Evolutionary conservation across 2,797 vertebrate genomes (phyloP), one percentile per base, ranked within the genome.

Genomic region (Peromyscus nudipes): DNA sequence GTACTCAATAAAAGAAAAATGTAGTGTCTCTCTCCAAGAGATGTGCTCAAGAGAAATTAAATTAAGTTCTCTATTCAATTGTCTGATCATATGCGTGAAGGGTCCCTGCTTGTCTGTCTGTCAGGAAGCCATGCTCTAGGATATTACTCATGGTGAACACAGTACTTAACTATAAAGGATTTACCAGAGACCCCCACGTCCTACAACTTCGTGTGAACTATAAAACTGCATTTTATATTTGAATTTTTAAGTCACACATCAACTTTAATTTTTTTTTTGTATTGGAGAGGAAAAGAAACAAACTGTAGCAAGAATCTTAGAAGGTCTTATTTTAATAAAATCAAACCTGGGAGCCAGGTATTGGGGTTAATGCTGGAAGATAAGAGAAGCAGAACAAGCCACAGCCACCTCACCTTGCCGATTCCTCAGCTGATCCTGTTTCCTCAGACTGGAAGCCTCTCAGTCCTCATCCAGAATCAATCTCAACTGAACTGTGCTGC

Each of bases 11-110:
- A 43, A 69, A 57, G 76, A 69, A 77, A 90, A 69, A 91, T 69
- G 16, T 79, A 57, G 14, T 92, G 92, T 79, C 31, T 71, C 52
- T 92, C 40, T 81, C 60, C 80, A 65, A 95, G 87, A 88, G 55
- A 79, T 11, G 11, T 64, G 57, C 43, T 94, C 75, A 69, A 37
- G 77, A 64, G 73, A 69, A 25, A 43, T 46, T 29, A 25, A 89
- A 25, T 25, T 34, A 52, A 46, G 52, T 76, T 89, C 57, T 83
- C 27, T n/a, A 55, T 75, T 60, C 55, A 65, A n/a, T 82, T 46
- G 69, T 76, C 60, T 80, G 75, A 2, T 64, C 55, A n/a, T 4
- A 14, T 34, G 29, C 62, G 84, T 80, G 49, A 64, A 79, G 83
- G 80, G 37, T 7, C 8, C 77, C 64, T 29, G 29, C 81, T 65